phyloP scores from a whole-genome alignment of 2,797 vertebrate genomes.

The Coreius guichenoti region DNA sequence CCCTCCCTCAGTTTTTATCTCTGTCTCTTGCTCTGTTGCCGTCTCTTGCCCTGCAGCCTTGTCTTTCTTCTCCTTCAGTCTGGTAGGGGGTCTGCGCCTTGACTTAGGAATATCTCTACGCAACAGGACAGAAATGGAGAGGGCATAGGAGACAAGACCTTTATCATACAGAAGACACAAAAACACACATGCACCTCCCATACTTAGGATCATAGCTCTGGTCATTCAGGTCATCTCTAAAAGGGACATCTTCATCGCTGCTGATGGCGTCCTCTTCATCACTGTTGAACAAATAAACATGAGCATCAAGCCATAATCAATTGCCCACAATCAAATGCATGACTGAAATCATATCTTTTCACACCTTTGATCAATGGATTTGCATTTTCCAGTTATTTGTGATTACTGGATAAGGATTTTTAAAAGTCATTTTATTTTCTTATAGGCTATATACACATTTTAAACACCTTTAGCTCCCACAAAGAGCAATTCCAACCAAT shows the following conservation, averaged over 20 bases:
- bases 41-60: slow-evolving; percentile 81
- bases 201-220: slow-evolving; percentile 93
- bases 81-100: slow-evolving; percentile 83
- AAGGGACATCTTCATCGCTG: slow-evolving; percentile 95
- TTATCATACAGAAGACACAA: background rate
- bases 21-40: slow-evolving; percentile 78
- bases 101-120: slow-evolving; percentile 86
- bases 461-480: background rate
- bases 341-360: background rate
- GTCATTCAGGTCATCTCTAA: slow-evolving; percentile 94
- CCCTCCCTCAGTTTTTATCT: slow-evolving; percentile 87
- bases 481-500: background rate
- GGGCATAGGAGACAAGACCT: background rate
- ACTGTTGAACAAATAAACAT: slow-evolving; percentile 68
- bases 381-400: background rate
- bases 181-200: slow-evolving; percentile 80
- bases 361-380: background rate
- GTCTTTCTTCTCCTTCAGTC: slow-evolving; percentile 88
- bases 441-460: no score
- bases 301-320: background rate
- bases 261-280: slow-evolving; percentile 87
- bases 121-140: slow-evolving; percentile 30
- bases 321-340: background rate
- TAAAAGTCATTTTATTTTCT: background rate
- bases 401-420: background rate